A percentile compares a stretch with the other conserved stretches of the same genome.
Conservation (phyloP, 2,113 vertebrate genomes). For the Columbina picui region DNA sequence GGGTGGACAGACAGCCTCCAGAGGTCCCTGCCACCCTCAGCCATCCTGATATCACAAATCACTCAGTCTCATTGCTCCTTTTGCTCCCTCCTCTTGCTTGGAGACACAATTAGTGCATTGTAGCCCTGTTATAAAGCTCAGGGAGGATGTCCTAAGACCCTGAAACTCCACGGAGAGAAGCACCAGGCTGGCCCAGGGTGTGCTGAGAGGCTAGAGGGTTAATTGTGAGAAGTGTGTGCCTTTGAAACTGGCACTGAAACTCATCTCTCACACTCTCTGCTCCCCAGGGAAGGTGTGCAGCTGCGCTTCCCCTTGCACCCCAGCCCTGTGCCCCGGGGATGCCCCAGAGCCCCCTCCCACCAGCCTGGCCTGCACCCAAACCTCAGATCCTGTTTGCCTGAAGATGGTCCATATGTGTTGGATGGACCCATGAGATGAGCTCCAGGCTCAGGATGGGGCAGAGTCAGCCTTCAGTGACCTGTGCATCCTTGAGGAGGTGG, state of each 20-base stretch:
- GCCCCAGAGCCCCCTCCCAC: background rate
- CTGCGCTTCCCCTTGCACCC: constrained; percentile 28
- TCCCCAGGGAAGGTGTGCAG: constrained; percentile 8
- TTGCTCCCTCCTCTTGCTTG: background rate
- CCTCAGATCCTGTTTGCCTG: background rate
- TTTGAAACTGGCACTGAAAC: constrained; percentile 60
- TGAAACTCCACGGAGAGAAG: background rate
- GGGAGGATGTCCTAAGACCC: background rate
- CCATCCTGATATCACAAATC: background rate
- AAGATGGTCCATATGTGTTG: background rate
- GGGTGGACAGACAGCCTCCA: background rate
- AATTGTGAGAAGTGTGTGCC: background rate
- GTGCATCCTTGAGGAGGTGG: background rate
- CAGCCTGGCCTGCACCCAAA: background rate
- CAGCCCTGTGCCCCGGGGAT: background rate
- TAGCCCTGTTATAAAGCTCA: background rate
- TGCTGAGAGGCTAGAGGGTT: background rate
- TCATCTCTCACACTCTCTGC: background rate
- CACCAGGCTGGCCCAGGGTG: accelerated
- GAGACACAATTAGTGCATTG: background rate
- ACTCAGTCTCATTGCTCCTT: background rate
- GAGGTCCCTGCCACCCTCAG: background rate
- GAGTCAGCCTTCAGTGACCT: background rate
- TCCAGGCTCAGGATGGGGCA: background rate
- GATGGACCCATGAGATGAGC: accelerated